Evolutionary conservation across 2,113 vertebrate genomes (phyloP).

Genomic region (Laticauda laticaudata): DNA sequence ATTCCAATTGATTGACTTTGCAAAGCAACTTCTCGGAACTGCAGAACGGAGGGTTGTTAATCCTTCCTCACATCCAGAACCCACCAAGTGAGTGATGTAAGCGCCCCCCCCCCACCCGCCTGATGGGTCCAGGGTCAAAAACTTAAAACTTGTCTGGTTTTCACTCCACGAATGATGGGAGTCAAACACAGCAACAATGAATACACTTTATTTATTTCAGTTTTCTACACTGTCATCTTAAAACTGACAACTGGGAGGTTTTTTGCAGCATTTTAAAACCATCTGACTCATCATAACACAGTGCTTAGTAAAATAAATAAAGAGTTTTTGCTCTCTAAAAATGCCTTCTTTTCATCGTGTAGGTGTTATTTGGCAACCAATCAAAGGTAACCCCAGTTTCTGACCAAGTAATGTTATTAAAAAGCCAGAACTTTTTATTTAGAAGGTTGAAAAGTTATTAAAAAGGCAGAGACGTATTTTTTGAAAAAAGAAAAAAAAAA

Average conservation of each 20-base stretch:
- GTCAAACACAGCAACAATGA: not conserved
- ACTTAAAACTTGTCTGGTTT: not conserved
- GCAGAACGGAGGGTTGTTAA: too few relatives aligned
- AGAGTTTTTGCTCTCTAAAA: not conserved
- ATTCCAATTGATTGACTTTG: too few relatives aligned
- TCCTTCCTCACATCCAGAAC: not conserved
- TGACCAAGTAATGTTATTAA: not conserved
- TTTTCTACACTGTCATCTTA: not conserved
- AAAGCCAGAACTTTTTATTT: too few relatives aligned
- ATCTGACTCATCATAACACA: not conserved
- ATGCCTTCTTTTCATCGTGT: not conserved
- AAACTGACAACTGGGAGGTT: not conserved
- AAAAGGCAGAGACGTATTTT: not conserved
- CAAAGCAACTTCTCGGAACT: too few relatives aligned
- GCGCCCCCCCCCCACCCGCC: too few relatives aligned
- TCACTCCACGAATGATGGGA: fast-evolving
- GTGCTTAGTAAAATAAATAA: not conserved
- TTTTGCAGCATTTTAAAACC: not conserved
- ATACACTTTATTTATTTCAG: not conserved
- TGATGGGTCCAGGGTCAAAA: not conserved
- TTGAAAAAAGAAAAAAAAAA: too few relatives aligned
- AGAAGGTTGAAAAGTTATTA: too few relatives aligned
- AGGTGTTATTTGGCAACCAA: too few relatives aligned
- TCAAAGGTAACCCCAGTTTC: not conserved
- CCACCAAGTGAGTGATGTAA: not conserved